Base-by-base conservation (phyloP, 2,888 invertebrate genomes). In the Drosophila ochracea region DNA sequence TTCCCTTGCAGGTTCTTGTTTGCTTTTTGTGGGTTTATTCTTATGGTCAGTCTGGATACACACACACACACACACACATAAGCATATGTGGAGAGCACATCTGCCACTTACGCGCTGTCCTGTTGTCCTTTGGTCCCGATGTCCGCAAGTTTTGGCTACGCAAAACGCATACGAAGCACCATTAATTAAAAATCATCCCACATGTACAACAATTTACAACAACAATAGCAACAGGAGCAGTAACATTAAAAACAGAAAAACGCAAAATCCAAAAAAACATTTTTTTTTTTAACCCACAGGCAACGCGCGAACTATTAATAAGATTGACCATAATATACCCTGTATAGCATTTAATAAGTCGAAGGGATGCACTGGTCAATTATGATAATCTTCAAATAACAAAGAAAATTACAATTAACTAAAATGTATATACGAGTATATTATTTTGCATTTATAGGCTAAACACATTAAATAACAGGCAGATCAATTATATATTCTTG, bases 101-200 rank as follows among this genome's bases (percentile, higher is more conserved):
- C 78, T 76, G 73, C 73, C 62, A 47, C 25, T 47, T 47, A 47
- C 16, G 25, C 47, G 21, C 13, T 47, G 73, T 74, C 62, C 63
- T 28, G 54, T 59, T 77, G 73, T 68, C 50, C 69, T 50, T 78
- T 70, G 73, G 47, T 47, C 47, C 47, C 47, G 9, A 25, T 47
- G 47, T 47, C 47, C 47, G 47, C 60, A 71, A 81, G 74, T 75
- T 80, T 80, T 68, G 82, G 82, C 65, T 79, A 80, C 81, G 81
- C 74, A 83, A 83, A 89, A 72, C 78, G 87, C 90, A 89, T 79
- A 79, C 81, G 73, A 89, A 86, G 87, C 89, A 86, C 84, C 87
- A 85, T 85, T 86, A 89, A 85, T 85, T 85, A 86, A 81, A 80
- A 86, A 81, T 86, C 89, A 76, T 73, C 84, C 76, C 78, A 89